Evolutionary conservation across 2,888 invertebrate genomes (phyloP).

Genomic region (Choreutis nemorana): DNA sequence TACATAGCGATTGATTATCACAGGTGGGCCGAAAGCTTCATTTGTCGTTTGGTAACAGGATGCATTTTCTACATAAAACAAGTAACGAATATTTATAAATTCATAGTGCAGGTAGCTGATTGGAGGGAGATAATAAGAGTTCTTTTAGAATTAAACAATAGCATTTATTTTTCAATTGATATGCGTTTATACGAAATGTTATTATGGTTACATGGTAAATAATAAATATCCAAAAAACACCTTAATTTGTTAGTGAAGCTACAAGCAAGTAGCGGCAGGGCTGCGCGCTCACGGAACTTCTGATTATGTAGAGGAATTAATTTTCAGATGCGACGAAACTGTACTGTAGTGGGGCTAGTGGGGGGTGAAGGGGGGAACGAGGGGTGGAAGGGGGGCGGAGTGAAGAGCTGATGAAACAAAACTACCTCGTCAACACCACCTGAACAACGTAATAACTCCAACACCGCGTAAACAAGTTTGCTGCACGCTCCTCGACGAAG

Average conservation of each 20-base stretch:
- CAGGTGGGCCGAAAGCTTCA: too few relatives aligned
- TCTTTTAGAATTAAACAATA: constrained; percentile 9
- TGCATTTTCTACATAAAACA: too few relatives aligned
- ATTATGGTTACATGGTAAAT: too few relatives aligned
- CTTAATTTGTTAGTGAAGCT: constrained; percentile 33
- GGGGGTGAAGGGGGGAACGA: constrained; percentile 9
- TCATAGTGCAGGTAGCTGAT: too few relatives aligned
- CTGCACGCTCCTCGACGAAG: constrained; percentile 6
- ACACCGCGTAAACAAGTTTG: constrained; percentile 47
- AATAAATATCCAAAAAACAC: background rate
- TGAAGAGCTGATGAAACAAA: constrained; percentile 32
- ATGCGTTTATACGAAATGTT: too few relatives aligned
- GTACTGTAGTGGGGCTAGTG: constrained; percentile 32
- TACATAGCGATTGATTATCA: too few relatives aligned
- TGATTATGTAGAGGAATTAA: constrained; percentile 68
- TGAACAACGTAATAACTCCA: constrained; percentile 46
- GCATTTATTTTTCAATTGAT: too few relatives aligned
- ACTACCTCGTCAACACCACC: constrained; percentile 49
- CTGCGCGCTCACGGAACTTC: constrained; percentile 45
- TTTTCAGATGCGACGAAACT: constrained; percentile 63
- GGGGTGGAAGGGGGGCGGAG: constrained; percentile 16
- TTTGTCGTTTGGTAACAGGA: too few relatives aligned
- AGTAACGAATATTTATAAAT: too few relatives aligned
- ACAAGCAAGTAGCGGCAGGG: constrained; percentile 22
- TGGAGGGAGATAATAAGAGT: too few relatives aligned